Conservation (phyloP, 2,113 vertebrate genomes). For the Cyanistes caeruleus region DNA sequence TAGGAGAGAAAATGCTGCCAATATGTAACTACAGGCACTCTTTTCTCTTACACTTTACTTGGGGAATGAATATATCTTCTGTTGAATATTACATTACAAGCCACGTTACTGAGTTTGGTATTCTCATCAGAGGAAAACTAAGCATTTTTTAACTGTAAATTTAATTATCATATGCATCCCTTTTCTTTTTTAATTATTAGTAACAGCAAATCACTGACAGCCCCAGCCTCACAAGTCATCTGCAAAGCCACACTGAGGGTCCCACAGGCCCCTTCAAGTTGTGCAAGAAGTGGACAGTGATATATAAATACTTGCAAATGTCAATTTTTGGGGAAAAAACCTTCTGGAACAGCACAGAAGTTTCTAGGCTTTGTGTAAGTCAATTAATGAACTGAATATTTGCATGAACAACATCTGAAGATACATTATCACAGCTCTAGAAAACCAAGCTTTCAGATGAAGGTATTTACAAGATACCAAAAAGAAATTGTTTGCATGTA, state of each 20-base stretch:
- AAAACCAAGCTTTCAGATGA: constrained; percentile 13
- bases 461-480: neutral
- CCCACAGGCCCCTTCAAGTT: neutral
- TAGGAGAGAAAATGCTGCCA: neutral
- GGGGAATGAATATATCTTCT: neutral
- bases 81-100: neutral
- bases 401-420: neutral
- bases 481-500: neutral
- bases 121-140: neutral
- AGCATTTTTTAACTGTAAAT: neutral
- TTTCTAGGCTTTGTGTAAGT: neutral
- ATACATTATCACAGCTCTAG: neutral
- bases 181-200: neutral
- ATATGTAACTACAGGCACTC: neutral
- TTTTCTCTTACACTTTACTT: neutral
- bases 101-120: neutral
- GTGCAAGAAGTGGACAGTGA: neutral
- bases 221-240: neutral
- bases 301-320: neutral
- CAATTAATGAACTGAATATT: neutral
- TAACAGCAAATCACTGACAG: neutral
- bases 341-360: neutral
- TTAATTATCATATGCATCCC: neutral
- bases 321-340: neutral
- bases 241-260: neutral